Base-by-base conservation (phyloP, 2,113 vertebrate genomes). In the Pachypanchax playfairii region DNA sequence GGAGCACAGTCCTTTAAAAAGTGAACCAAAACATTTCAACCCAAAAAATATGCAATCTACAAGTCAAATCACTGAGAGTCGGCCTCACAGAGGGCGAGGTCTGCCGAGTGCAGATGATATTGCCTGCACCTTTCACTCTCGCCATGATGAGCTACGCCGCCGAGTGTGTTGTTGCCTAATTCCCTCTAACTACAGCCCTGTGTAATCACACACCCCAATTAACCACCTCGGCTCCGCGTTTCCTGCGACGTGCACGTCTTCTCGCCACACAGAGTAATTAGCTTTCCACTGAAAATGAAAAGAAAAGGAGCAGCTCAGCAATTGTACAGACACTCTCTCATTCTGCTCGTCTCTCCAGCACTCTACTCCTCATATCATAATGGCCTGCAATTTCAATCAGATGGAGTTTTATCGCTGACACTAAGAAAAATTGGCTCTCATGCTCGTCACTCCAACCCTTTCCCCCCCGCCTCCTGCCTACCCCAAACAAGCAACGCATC, bases 201-300 rank as follows among this genome's bases (percentile, higher is more conserved):
- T 94, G 96, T 97, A 98, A 98, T 98, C 96, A 98, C 95, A 95
- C 90, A 95, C 93, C 94, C 94, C 95, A 98, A 98, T 98, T 98
- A 98, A 94, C 92, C 89, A 87, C 90, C 94, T 89, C 93, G 93
- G 93, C 94, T 95, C 92, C 90, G 82, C 88, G 90, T 91, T 94
- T 94, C 94, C 93, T 91, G 92, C 89, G 85, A 87, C 81, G 29
- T 10, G 48, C 71, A 70, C 73, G 48, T 91, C 94, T 94, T 90
- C 93, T 94, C 92, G 92, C 94, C 94, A 94, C 92, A 88, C 95
- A 91, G 91, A 92, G 93, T 97, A 98, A 98, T 98, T 98, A 98
- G 94, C 94, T 95, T 94, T 97, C 95, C 95, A 95, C 94, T 94
- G 94, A 84, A 84, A 93, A 93, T 93, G 92, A 93, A 95, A 94